Conservation (phyloP, 2,113 vertebrate species). For the Psophia crepitans region DNA sequence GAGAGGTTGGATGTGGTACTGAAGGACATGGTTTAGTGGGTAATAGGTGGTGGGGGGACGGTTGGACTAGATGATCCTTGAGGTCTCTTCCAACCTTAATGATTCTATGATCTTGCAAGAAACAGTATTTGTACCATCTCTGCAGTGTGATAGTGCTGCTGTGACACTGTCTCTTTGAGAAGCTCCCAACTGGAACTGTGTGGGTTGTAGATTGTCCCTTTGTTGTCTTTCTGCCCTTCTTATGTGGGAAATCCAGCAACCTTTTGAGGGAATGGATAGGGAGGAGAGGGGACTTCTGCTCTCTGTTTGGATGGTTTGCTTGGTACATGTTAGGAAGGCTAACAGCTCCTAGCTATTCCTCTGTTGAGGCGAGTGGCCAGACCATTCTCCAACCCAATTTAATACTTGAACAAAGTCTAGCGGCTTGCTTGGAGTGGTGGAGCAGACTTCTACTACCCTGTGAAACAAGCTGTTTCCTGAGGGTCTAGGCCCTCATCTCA, state of each 20-base stretch:
- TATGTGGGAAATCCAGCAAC: neutral
- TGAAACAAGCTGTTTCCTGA: neutral
- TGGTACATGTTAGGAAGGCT: too few species aligned
- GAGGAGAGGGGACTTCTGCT: neutral
- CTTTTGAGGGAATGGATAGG: neutral
- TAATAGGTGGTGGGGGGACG: too few species aligned
- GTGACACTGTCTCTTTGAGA: neutral
- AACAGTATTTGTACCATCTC: neutral
- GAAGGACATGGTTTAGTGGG: too few species aligned
- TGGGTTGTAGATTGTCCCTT: neutral
- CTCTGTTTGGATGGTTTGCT: neutral
- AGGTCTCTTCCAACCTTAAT: too few species aligned
- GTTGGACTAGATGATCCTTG: too few species aligned
- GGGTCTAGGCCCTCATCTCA: neutral
- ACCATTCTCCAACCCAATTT: neutral
- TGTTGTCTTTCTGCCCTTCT: neutral
- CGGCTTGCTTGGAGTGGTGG: neutral
- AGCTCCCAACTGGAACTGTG: accelerated
- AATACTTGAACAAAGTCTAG: neutral
- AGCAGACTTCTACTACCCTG: neutral
- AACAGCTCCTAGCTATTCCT: neutral
- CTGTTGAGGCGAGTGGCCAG: neutral
- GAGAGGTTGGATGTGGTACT: too few species aligned
- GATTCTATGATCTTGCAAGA: neutral
- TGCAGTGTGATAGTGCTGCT: neutral